A percentile compares a stretch with the other conserved stretches of the same genome.
These are phyloP conservation scores for Palaemon carinicauda DNA, from an alignment of 1,140 invertebrate genomes.

Conservation along the genomic window DNA sequence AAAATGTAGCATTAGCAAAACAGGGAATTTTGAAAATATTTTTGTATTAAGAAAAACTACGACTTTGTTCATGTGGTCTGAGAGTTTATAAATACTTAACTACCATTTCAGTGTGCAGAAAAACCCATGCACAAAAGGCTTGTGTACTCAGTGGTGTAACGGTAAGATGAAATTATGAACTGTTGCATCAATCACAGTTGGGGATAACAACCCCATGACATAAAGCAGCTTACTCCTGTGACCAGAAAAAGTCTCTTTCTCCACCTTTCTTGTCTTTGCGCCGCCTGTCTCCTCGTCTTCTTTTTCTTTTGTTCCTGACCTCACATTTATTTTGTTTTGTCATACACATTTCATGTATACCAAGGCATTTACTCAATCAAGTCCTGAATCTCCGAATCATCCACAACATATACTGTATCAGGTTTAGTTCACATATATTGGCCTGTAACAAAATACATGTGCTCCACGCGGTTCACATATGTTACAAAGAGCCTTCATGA, in stretches of 20 bases:
- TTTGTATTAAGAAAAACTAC: slow-evolving; percentile 52
- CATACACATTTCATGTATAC: background rate
- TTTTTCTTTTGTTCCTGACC: slow-evolving; percentile 35
- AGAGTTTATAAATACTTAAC: background rate
- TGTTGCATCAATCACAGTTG: slow-evolving; percentile 51
- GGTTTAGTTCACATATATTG: slow-evolving; percentile 30
- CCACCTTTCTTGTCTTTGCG: too few relatives aligned
- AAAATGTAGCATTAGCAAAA: slow-evolving; percentile 47
- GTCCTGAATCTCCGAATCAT: background rate
- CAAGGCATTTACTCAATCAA: slow-evolving; percentile 21
- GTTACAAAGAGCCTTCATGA: slow-evolving; percentile 26
- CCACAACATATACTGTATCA: slow-evolving; percentile 30
- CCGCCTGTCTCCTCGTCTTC: too few relatives aligned
- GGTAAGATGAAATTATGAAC: slow-evolving; percentile 43
- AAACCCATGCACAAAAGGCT: slow-evolving; percentile 38
- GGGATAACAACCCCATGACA: slow-evolving; percentile 38
- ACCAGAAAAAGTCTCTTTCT: background rate
- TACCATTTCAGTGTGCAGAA: slow-evolving; percentile 16
- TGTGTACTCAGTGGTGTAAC: slow-evolving; percentile 42
- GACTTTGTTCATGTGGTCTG: background rate
- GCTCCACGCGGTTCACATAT: slow-evolving; percentile 20
- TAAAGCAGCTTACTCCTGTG: slow-evolving; percentile 44
- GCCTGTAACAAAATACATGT: slow-evolving; percentile 21
- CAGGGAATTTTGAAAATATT: slow-evolving; percentile 55
- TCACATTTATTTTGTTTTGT: background rate